Conservation (phyloP, 2,113 vertebrate genomes). For the Bombycilla garrulus region DNA sequence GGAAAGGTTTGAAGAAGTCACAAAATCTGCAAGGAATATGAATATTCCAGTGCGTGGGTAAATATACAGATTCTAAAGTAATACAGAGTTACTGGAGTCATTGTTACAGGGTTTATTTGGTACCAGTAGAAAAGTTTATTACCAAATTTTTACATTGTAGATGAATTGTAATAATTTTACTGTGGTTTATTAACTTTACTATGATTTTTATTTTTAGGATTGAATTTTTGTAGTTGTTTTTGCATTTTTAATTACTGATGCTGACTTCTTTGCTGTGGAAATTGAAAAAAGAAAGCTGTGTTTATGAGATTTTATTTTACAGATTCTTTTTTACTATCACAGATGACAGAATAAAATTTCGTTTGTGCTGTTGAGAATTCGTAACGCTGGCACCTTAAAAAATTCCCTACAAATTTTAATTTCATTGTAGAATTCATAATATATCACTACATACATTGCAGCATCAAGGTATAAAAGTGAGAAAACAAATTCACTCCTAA, state of each 20-base stretch:
- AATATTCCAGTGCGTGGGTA: slow-evolving; percentile 90
- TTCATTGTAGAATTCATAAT: not conserved
- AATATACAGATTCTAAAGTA: slow-evolving; percentile 45
- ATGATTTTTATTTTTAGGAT: not conserved
- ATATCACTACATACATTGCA: not conserved
- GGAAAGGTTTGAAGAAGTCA: slow-evolving; percentile 85
- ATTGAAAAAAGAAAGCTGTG: not conserved
- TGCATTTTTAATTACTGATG: not conserved
- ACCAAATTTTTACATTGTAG: not conserved
- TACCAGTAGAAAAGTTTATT: not conserved
- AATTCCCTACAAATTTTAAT: not conserved
- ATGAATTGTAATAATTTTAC: not conserved
- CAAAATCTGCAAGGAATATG: slow-evolving; percentile 79
- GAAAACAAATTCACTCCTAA: not conserved
- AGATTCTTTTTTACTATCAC: not conserved
- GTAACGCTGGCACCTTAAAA: not conserved
- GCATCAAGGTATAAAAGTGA: not conserved
- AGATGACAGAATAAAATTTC: not conserved
- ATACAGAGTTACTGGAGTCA: not conserved
- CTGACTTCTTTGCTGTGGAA: not conserved
- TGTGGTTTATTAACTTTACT: not conserved
- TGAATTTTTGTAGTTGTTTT: not conserved
- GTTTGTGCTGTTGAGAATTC: not conserved
- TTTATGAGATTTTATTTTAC: not conserved
- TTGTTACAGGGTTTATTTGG: not conserved